Conservation (phyloP, 2,113 vertebrate species). For the Apeltes quadracus region DNA sequence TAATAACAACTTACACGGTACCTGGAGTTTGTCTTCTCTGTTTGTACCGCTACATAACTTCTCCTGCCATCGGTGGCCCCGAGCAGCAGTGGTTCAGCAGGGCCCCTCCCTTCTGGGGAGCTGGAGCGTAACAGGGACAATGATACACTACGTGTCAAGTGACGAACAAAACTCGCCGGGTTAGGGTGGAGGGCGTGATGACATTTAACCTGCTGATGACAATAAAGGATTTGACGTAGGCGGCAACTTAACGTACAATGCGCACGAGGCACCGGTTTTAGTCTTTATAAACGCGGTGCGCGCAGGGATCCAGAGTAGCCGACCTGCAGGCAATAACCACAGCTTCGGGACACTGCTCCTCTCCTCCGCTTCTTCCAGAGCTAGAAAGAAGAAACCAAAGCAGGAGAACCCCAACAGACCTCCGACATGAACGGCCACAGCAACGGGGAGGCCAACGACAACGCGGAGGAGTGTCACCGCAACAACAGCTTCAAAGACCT, state of each 20-base stretch:
- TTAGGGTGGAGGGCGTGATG: background rate
- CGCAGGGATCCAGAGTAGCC: background rate
- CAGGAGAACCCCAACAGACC: background rate
- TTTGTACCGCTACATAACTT: no score
- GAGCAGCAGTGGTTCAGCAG: no score
- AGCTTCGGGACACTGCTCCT: background rate
- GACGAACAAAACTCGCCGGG: slow-evolving; percentile 21
- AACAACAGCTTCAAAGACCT: slow-evolving; percentile 60
- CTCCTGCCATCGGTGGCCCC: no score
- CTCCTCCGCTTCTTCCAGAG: background rate
- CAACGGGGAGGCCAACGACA: slow-evolving; percentile 58
- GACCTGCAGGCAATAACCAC: background rate
- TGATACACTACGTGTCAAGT: slow-evolving; percentile 26
- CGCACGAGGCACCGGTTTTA: background rate
- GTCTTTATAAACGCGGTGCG: slow-evolving; percentile 42
- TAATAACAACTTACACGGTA: no score
- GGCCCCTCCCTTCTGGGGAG: no score
- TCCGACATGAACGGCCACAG: slow-evolving; percentile 63
- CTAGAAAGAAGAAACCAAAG: background rate
- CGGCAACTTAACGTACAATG: slow-evolving; percentile 30
- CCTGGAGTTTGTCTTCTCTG: no score
- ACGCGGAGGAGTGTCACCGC: slow-evolving; percentile 52
- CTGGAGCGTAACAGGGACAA: background rate
- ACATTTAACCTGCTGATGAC: slow-evolving; percentile 38
- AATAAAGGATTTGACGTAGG: slow-evolving; percentile 31